Base-by-base conservation (phyloP, 2,888 invertebrate species). In the Suillia variegata region DNA sequence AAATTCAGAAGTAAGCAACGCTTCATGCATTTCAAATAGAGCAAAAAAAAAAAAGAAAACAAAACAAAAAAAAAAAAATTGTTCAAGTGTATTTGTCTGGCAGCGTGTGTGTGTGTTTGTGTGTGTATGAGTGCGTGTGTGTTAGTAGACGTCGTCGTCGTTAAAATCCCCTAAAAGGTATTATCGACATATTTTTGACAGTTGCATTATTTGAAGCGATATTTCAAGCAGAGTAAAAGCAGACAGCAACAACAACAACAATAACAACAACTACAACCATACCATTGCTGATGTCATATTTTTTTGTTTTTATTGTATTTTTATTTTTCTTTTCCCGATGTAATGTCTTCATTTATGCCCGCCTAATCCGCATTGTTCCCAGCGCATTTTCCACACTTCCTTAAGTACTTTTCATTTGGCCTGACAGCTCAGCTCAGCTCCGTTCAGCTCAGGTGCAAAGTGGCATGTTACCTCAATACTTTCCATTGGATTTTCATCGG, bases 181-280 rank as follows among this genome's bases (percentile, higher is more conserved):
- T 53, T 53, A 53, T 53, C 38, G 53, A 53, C 53, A 53, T 13
- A 53, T 53, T 53, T 34, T 53, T 34, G 53, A 53, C 53, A 53
- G 53, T 53, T 53, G 53, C 34, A 53, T 53, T 34, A 53, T 38
- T 10, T 34, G 21, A 18, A 17, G 6, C 24, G 24, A 13, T 50
- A 6, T 45, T 18, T 20, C 38, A 38, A 13, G 3, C 38, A 4
- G 4, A 10, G 13, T 38, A 4, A 4, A 31, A 6, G 12, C 31
- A 31, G 6, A 31, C 31, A 8, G 6, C 31, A 6, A 31, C 31
- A n/a, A n/a, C n/a, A n/a, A n/a, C n/a, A n/a, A n/a, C n/a, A n/a
- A n/a, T n/a, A n/a, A n/a, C n/a, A n/a, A 12, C 31, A 10, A 8
- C 10, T n/a, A 38, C n/a, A 5, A 38, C 15, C 38, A 10, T n/a